Evolutionary conservation across 2,797 vertebrate genomes (phyloP).

Genomic region (Chaetophractus vellerosus): DNA sequence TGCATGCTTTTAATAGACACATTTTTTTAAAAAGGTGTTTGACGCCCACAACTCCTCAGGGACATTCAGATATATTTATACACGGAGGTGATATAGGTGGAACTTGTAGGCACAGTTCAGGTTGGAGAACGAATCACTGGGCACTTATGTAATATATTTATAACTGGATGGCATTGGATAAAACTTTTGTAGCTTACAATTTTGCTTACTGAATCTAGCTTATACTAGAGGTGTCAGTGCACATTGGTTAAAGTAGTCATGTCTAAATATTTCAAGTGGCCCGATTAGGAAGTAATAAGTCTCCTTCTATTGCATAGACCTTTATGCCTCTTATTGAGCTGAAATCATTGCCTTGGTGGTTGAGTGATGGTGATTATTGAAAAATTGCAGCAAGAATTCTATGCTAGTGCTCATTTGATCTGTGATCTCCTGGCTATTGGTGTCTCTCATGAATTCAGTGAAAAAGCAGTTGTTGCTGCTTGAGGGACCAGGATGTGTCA

Average conservation of each 20-base stretch:
- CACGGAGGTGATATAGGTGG: neutral
- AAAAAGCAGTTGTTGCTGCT: too few relatives aligned
- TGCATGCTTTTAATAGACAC: neutral
- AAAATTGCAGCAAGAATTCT: neutral
- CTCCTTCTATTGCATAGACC: neutral
- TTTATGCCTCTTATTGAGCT: neutral
- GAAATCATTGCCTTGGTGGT: neutral
- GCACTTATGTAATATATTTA: slow-evolving; percentile 35
- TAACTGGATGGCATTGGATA: neutral
- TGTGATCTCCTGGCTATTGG: neutral
- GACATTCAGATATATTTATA: neutral
- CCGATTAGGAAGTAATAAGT: neutral
- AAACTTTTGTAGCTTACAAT: neutral
- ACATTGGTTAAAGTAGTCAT: neutral
- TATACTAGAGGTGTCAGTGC: neutral
- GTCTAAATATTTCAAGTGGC: neutral
- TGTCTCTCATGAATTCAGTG: neutral
- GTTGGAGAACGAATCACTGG: slow-evolving; percentile 5
- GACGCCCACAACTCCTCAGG: slow-evolving; percentile 18
- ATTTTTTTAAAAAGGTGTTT: neutral
- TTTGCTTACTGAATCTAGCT: neutral
- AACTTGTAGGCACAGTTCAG: neutral
- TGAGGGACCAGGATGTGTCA: neutral
- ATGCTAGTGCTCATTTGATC: neutral
- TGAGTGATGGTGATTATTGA: neutral